Base-by-base conservation (phyloP, 2,888 invertebrate species). In the Trachelus iudaicus region DNA sequence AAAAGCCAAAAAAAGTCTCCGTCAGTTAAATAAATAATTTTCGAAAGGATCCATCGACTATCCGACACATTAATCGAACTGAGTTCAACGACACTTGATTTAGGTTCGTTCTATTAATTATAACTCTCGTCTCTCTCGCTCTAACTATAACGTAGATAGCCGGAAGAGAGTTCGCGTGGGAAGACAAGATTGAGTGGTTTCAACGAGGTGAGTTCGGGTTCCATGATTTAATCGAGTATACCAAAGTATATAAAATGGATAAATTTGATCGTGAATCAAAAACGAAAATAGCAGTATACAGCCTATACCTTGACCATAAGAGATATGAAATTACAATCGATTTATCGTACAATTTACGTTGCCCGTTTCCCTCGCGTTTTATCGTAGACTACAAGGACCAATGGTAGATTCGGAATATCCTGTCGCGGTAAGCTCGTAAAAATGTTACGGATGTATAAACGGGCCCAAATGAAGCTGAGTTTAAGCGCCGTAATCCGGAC, bases 401-500 rank as follows among this genome's bases (percentile, higher is more conserved):
- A 56, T 23, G 56, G 56, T 56, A 23, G 9, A 56, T 56, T 56
- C 56, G 56, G 23, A 23, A 56, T 56, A 56, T 23, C 56, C 56
- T 56, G 56, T 56, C 40, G 73, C 73, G 68, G 71, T 77, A 79
- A 75, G 78, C 79, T 78, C 73, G 75, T 82, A 75, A 77, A 77
- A 77, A 79, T 76, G 73, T 76, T 73, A 73, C 77, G 75, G 68
- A 76, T 76, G 77, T 76, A 73, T 79, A 76, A 73, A 76, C 76
- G 69, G 73, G 40, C 73, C 79, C 79, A 84, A 81, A 85, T 75
- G 83, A 83, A 83, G 78, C 76, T 77, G 76, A 79, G 76, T 79
- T 77, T 69, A 82, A 81, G 78, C 82, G 81, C 81, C 81, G 75
- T 83, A 82, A 85, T 85, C 85, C 85, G 77, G 81, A 81, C 85